These are phyloP conservation scores for Oncorhynchus masou DNA, from an alignment of 2,113 vertebrate species.

Conservation along the genomic window DNA sequence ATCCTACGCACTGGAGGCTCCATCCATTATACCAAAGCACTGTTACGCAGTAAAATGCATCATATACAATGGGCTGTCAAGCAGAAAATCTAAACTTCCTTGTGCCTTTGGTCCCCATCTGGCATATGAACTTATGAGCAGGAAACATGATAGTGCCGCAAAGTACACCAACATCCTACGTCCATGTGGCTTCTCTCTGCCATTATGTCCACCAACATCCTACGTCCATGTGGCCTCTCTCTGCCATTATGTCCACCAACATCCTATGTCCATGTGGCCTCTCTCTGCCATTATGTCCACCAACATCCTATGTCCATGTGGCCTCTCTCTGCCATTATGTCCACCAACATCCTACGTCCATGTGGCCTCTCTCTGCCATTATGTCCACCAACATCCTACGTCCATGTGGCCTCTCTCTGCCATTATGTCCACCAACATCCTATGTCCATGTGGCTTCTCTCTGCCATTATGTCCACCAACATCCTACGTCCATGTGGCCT, in stretches of 20 bases:
- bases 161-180: conserved; percentile 80
- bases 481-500: no score
- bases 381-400: conserved; percentile 31
- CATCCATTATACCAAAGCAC: conserved; percentile 60
- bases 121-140: conserved; percentile 86
- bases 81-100: conserved; percentile 70
- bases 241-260: conserved; percentile 73
- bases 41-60: conserved; percentile 63
- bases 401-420: conserved; percentile 75
- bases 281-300: conserved; percentile 80
- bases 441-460: conserved; percentile 62
- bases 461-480: conserved; percentile 74
- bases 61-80: conserved; percentile 64
- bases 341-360: no score
- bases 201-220: no score
- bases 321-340: conserved; percentile 82
- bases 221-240: conserved; percentile 90
- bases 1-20: conserved; percentile 52
- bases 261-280: conserved; percentile 85
- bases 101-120: conserved; percentile 86
- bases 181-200: conserved; percentile 29
- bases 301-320: no score
- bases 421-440: conserved; percentile 59
- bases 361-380: conserved; percentile 80
- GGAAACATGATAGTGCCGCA: conserved; percentile 80